phyloP scores from a whole-genome alignment of 1,140 invertebrate species.

The Monomorium pharaonis region DNA sequence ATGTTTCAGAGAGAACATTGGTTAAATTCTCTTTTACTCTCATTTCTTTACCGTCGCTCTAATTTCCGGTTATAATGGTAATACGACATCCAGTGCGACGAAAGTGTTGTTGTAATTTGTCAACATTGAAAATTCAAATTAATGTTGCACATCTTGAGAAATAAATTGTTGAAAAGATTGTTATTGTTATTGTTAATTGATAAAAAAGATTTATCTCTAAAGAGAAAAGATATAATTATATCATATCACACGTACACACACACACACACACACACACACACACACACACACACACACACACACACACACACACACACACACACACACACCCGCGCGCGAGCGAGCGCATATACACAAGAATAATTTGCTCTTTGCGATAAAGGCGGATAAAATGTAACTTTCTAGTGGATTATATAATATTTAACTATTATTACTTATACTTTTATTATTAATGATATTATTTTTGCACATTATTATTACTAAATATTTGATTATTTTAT shows the following conservation, averaged over 20 bases:
- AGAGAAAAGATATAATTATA: neutral
- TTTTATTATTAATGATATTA: neutral
- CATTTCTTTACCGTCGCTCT: constrained; percentile 7
- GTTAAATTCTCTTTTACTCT: neutral
- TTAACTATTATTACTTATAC: neutral
- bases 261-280: too few relatives aligned
- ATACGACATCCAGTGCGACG: constrained; percentile 9
- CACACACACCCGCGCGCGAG: too few relatives aligned
- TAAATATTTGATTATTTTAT: too few relatives aligned
- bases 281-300: too few relatives aligned
- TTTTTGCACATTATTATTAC: neutral
- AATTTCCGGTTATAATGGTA: constrained; percentile 29
- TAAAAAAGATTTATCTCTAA: neutral
- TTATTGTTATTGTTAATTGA: neutral
- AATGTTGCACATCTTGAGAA: neutral
- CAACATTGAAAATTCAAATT: constrained; percentile 4
- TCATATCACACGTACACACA: too few relatives aligned
- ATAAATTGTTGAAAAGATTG: neutral
- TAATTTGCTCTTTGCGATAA: neutral
- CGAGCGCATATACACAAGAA: too few relatives aligned
- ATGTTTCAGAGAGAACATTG: neutral
- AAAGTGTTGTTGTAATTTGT: neutral
- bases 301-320: too few relatives aligned
- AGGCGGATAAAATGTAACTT: neutral
- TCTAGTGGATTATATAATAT: neutral